Conservation (phyloP, 2,888 invertebrate species). For the Megastigmus dorsalis region DNA sequence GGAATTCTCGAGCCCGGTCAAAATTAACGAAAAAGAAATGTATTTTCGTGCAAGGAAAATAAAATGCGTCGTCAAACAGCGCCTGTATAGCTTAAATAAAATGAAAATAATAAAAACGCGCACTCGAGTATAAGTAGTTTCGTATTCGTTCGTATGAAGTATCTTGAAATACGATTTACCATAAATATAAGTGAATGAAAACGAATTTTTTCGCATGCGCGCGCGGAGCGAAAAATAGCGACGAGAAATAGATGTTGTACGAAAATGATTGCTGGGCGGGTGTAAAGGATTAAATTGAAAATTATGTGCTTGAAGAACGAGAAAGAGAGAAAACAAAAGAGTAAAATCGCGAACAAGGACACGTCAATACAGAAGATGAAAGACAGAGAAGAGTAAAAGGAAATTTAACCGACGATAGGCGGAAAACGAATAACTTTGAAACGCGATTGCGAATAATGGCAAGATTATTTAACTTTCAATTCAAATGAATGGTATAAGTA, state of each 20-base stretch:
- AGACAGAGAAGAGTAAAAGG: background rate
- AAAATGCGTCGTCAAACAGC: constrained; percentile 50
- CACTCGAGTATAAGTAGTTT: constrained; percentile 65
- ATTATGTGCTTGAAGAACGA: constrained; percentile 12
- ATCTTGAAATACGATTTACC: constrained; percentile 53
- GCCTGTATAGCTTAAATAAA: constrained; percentile 60
- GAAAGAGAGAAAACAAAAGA: background rate
- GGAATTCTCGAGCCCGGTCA: constrained; percentile 38
- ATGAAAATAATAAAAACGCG: no score
- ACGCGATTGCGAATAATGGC: constrained; percentile 37
- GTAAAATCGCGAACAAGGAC: no score
- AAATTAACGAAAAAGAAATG: constrained; percentile 37
- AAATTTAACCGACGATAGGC: constrained; percentile 11
- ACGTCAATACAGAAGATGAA: constrained; percentile 7
- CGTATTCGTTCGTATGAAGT: constrained; percentile 66
- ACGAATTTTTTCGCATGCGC: constrained; percentile 39
- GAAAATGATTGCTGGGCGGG: constrained; percentile 17
- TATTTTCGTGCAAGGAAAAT: background rate
- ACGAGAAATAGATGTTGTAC: background rate
- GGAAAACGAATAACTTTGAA: constrained; percentile 23
- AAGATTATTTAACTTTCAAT: constrained; percentile 53
- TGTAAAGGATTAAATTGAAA: background rate
- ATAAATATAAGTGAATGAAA: constrained; percentile 36
- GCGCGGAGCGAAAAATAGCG: background rate
- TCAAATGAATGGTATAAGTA: constrained; percentile 61